These are phyloP conservation scores for Lepidothrix coronata DNA, from an alignment of 2,113 vertebrate genomes.

Conservation along the genomic window DNA sequence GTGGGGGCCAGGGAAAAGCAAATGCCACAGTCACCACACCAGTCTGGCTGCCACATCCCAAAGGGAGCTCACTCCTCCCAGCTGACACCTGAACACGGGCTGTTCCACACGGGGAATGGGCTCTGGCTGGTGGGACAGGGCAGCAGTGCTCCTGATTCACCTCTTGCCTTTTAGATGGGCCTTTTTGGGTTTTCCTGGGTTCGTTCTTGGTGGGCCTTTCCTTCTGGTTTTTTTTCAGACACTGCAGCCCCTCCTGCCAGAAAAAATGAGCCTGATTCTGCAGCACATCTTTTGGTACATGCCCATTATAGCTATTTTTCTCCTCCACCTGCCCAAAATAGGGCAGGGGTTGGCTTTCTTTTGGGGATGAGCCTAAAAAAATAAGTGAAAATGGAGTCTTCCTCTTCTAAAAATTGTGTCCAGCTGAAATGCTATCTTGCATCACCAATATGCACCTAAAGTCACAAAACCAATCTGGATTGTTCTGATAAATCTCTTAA, in stretches of 20 bases:
- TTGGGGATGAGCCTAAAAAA: background rate
- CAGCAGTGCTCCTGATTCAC: background rate
- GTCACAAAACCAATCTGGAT: background rate
- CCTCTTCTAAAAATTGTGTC: background rate
- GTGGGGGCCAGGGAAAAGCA: background rate
- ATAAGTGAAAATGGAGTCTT: background rate
- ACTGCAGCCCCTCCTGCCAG: background rate
- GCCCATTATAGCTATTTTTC: background rate
- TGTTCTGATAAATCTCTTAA: background rate
- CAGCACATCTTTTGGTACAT: background rate
- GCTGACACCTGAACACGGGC: rapidly evolving
- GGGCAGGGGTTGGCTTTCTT: background rate
- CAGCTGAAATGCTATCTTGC: background rate
- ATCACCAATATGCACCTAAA: background rate
- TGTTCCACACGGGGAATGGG: background rate
- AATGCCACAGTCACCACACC: background rate
- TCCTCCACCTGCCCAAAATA: background rate
- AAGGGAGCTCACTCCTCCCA: background rate
- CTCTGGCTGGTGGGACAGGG: background rate
- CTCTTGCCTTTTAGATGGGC: background rate
- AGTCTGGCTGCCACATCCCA: background rate
- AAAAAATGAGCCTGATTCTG: background rate
- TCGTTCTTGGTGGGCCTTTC: background rate
- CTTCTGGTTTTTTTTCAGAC: background rate
- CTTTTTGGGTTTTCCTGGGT: background rate